Evolutionary conservation across 2,888 invertebrate species (phyloP).

Genomic region (Silvanus unidentatus): DNA sequence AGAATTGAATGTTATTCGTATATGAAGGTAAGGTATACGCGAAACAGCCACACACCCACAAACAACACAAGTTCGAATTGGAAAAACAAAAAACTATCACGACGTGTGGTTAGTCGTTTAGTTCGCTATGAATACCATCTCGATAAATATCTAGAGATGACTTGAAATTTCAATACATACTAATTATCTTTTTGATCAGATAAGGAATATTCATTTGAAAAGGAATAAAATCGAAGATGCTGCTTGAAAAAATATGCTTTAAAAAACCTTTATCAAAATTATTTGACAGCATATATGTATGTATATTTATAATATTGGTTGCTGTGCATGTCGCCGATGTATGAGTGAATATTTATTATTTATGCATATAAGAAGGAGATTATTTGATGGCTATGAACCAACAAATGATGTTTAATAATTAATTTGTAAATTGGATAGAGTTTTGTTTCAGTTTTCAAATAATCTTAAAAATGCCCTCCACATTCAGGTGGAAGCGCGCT

Average conservation of each 20-base stretch:
- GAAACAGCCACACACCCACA: constrained; percentile 13
- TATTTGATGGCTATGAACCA: too few relatives aligned
- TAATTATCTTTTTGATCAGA: constrained; percentile 46
- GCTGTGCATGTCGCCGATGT: too few relatives aligned
- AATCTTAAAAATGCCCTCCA: too few relatives aligned
- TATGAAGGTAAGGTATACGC: neutral
- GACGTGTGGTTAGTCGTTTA: constrained; percentile 29
- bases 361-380: too few relatives aligned
- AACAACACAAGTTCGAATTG: constrained; percentile 16
- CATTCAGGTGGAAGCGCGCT: too few relatives aligned
- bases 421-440: too few relatives aligned
- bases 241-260: constrained; percentile 5
- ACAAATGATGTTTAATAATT: too few relatives aligned
- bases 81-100: constrained; percentile 27
- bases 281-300: constrained; percentile 20
- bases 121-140: constrained; percentile 37
- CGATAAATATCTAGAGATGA: constrained; percentile 45
- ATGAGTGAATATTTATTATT: too few relatives aligned
- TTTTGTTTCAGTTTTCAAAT: too few relatives aligned
- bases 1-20: too few relatives aligned
- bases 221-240: constrained; percentile 26
- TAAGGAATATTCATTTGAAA: constrained; percentile 44
- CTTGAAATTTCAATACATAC: constrained; percentile 47
- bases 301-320: neutral
- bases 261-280: constrained; percentile 28